Base-by-base conservation (phyloP, 2,113 vertebrate genomes). In the Etia nguti region DNA sequence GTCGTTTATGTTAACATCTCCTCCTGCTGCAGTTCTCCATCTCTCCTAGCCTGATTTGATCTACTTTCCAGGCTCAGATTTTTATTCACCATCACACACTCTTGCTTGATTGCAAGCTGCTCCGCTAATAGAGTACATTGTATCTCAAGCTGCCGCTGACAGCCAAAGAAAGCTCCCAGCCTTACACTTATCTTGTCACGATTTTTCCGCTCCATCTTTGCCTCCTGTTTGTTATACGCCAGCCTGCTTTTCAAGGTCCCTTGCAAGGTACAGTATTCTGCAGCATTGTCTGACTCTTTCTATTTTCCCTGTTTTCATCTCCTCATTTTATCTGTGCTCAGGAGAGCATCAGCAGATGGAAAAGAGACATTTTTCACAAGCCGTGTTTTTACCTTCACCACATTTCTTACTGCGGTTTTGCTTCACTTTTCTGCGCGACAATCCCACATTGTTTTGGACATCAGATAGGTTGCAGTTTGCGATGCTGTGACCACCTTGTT, bases 61-160 rank as follows among this genome's bases (percentile, higher is more conserved):
- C 87, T 85, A 68, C 84, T 88, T 90, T 83, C 29, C 43, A 46
- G 65, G 75, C 59, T 80, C 60, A 55, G 77, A 92, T 83, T 82
- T 91, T 82, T 81, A 89, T 92, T 91, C 90, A 75, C 59, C 70
- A 68, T 81, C 73, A 81, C 83, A 57, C 79, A 10, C 84, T 65
- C 83, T 80, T 79, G n/a, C 83, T 85, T 90, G 89, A 93, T 93
- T 92, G 86, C 81, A 86, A 91, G 90, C 80, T 85, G 88, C 89
- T 89, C 82, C 3, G 4, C 68, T 91, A 90, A 90, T 89, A 86
- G 88, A 91, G 87, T 82, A 55, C 88, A 88, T 83, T 90, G 87
- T 77, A 87, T 87, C 57, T 90, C 81, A 79, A 83, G 89, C 88
- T 80, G 87, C 81, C 5, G 65, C 86, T 88, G 91, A 90, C 84